These are phyloP conservation scores for Coregonus suidteri DNA, from an alignment of 2,797 vertebrate species.

Conservation along the genomic window DNA sequence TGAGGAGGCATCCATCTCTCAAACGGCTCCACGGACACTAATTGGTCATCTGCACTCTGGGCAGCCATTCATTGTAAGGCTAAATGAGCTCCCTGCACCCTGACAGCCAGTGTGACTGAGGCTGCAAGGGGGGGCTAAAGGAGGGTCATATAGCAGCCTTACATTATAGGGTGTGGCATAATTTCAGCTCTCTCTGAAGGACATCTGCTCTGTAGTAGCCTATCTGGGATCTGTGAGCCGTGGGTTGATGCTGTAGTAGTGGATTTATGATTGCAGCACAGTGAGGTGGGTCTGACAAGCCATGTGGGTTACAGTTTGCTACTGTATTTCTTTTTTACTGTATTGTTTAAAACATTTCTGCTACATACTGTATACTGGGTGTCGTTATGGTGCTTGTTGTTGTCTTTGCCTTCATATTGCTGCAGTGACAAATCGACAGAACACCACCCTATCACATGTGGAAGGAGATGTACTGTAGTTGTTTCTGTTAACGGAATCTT, in stretches of 20 bases:
- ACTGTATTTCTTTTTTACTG: too few species aligned
- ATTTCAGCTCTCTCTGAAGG: not conserved
- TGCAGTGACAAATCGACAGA: too few species aligned
- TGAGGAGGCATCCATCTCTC: conserved; percentile 30
- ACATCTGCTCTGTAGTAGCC: conserved; percentile 3
- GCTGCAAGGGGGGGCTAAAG: not conserved
- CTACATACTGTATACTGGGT: too few species aligned
- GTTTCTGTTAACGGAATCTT: too few species aligned
- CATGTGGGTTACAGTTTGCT: too few species aligned
- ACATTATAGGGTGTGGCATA: conserved; percentile 37
- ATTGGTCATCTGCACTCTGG: conserved; percentile 42
- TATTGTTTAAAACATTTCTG: too few species aligned
- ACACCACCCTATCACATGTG: too few species aligned
- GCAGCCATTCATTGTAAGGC: conserved; percentile 32
- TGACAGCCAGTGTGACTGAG: conserved; percentile 7
- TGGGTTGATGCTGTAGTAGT: not conserved
- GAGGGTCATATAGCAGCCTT: not conserved
- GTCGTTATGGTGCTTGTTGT: too few species aligned
- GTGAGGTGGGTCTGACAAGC: too few species aligned
- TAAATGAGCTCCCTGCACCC: not conserved
- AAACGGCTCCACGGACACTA: conserved; percentile 37
- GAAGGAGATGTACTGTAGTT: too few species aligned
- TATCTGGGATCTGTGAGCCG: not conserved
- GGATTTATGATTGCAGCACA: not conserved
- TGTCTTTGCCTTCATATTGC: too few species aligned